Base-by-base conservation (phyloP, 1,140 invertebrate genomes). In the Macrobrachium nipponense region DNA sequence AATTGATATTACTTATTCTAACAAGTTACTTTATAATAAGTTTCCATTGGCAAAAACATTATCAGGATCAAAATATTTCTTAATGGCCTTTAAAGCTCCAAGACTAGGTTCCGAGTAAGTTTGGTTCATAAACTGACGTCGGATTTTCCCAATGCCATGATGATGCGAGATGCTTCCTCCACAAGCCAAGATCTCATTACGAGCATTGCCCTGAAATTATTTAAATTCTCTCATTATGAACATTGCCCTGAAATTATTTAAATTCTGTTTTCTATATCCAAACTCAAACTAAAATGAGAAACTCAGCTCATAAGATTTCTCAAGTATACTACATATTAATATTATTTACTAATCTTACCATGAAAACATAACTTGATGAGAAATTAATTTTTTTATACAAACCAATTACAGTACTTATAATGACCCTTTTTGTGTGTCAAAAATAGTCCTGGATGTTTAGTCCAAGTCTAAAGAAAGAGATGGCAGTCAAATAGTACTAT, bases 81-180 rank as follows among this genome's bases (percentile, higher is more conserved):
- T 99, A 0, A 98, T 93, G 0, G 96, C 95, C 8, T 94, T 91
- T 87, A 98, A 94, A 5, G 98, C 91, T 6, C 93, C 92, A 0
- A 96, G 92, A 23, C 83, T 76, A 11, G 85, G 60, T 20, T 76
- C 70, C 14, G 88, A 89, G 36, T 88, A 43, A 0, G 88, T 83
- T 89, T 92, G 90, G n/a, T 89, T 88, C 61, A 94, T 86, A 94
- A 97, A 99, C 88, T 94, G 93, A 81, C 95, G 95, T 60, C 98
- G 92, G 64, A 99, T 92, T 92, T 99, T 99, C 0, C 98, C 98
- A 27, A 99, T 94, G 64, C 98, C 98, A 91, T 99, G 98, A 91
- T 99, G 98, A 92, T 99, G 98, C 0, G 97, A 98, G 87, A 99
- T 93, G 86, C 96, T 98, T 64, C 98, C 98, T 60, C 97, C 98